Base-by-base conservation (phyloP, 2,888 invertebrate species). In the Dorcus parallelipipedus region DNA sequence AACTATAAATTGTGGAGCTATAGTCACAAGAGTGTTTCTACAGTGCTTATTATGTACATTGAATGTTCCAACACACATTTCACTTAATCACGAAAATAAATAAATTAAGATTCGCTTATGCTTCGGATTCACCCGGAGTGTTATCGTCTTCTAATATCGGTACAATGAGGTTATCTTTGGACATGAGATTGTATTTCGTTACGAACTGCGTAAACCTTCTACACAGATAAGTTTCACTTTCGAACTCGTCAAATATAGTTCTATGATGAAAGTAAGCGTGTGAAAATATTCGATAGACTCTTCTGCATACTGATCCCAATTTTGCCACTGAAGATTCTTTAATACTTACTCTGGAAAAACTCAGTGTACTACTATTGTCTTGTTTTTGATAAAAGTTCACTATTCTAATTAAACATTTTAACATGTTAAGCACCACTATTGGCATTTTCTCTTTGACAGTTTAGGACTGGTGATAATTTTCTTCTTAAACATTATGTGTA, bases 261-360 rank as follows among this genome's bases (percentile, higher is more conserved):
- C 95, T 86, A 80, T 99, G 99, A 80, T 99, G 99, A 79, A 95
- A 99, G 80, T 96, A 99, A 38, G 99, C 98, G 81, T 99, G 99
- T 50, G 98, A 98, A 80, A 99, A 99, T 78, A 99, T 99, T 82
- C 99, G 88, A 79, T 99, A 99, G 2, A 99, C 98, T 71, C 99
- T 86, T 71, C 99, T 87, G 80, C 99, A 99, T 8, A 99, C 98
- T 45, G 98, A 98, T 52, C 98, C 98, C 71, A 99, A 82, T 81
- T 99, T 99, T 52, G 96, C 93, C 65, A 99, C 96, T 38, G 98
- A 98, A 9, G 98, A 95, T 77, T 99, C 99, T 79, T 98, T 97
- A 79, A 99, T 98, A 81, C 95, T 97, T 55, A 99, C 95, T 78
- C 97, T 96, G 80, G 71, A 85, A 82, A 55, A 66, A 52, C 48